A percentile compares a stretch with the other conserved stretches of the same genome.
Conservation (phyloP, 2,797 vertebrate species). For the Echeneis naucrates region DNA sequence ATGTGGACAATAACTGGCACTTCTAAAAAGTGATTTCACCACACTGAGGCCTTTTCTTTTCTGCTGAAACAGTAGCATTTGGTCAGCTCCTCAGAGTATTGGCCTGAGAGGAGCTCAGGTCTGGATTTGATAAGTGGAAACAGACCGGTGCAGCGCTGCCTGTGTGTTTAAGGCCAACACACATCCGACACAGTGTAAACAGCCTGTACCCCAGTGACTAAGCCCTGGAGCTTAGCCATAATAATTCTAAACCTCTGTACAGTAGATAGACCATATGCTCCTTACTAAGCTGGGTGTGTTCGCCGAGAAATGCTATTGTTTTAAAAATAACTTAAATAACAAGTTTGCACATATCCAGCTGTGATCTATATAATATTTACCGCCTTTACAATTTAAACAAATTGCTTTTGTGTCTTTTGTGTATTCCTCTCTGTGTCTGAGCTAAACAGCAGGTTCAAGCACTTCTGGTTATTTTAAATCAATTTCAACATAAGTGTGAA, state of each 20-base stretch:
- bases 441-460: constrained; percentile 4
- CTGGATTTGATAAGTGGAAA: constrained; percentile 90
- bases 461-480: not conserved
- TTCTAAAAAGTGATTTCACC: constrained; percentile 39
- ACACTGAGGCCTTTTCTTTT: constrained; percentile 59
- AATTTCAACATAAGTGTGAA: constrained; percentile 5
- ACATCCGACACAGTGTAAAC: constrained; percentile 84
- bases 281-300: constrained; percentile 31
- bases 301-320: constrained; percentile 55
- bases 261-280: constrained; percentile 66
- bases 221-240: constrained; percentile 71
- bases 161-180: constrained; percentile 77
- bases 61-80: constrained; percentile 77
- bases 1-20: constrained; percentile 55
- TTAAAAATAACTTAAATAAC: constrained; percentile 40
- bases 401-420: constrained; percentile 3
- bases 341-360: constrained; percentile 17
- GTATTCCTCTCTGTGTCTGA: not conserved
- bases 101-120: constrained; percentile 81
- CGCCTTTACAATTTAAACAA: constrained; percentile 8
- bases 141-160: constrained; percentile 78
- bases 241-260: constrained; percentile 62
- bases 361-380: constrained; percentile 5
- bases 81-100: constrained; percentile 76
- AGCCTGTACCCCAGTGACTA: constrained; percentile 61